Evolutionary conservation across 2,888 invertebrate species (phyloP), one percentile per base, ranked within the genome.

Genomic region (Heliconius charithonia): DNA sequence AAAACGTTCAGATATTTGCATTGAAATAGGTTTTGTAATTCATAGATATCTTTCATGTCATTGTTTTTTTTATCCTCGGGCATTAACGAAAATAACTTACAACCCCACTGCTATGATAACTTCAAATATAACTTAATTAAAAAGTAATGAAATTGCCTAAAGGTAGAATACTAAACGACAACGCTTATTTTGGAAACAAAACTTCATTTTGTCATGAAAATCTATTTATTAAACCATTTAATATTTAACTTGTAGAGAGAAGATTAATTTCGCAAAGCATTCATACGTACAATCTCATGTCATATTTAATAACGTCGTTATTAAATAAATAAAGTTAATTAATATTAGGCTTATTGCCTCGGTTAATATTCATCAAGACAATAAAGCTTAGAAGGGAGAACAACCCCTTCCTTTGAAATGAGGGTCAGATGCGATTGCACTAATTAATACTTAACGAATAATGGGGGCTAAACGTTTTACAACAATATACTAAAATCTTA

Each of bases 261-360:
- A 74, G 45, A 77, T 81, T 78, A 81, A 81, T 82, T 80, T 81
- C 77, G 84, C n/a, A 78, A 51, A 75, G 67, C 66, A 67, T 27
- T 51, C 75, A 80, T 78, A 75, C 45, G 45, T 65, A 75, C 45
- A n/a, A 59, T 51, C 19, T 51, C 56, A 66, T 67, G 65, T 76
- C 45, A 76, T 67, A 74, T 76, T 78, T 76, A 78, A 76, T 78
- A 79, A 66, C 67, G 59, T 51, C 41, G 82, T 82, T 87, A 84
- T 83, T 88, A 87, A 89, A 88, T 88, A 89, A 90, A 86, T 86
- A 86, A 90, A 89, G 84, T 86, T 89, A 90, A 90, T 89, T 90
- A 90, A 89, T 89, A 88, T 87, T 81, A 78, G 75, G 79, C 88
- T 88, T 87, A 90, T 89, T 89, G 87, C 86, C 86, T 86, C 82